Conservation (phyloP, 2,888 invertebrate species). For the Dione vanillae region DNA sequence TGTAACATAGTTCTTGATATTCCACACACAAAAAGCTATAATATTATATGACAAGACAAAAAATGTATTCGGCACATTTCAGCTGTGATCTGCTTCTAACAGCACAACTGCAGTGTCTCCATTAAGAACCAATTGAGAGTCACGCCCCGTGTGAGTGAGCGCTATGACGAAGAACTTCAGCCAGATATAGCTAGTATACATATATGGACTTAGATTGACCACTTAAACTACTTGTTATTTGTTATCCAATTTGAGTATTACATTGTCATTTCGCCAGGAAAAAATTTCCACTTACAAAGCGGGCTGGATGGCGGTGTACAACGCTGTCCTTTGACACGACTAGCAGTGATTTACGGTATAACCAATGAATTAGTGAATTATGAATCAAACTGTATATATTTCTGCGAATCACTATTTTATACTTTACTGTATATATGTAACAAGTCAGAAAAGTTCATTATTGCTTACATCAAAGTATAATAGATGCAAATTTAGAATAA, state of each 20-base stretch:
- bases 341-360: background rate
- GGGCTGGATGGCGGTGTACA: no score
- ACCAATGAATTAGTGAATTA: no score
- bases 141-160: background rate
- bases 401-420: no score
- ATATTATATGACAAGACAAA: background rate
- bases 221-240: slow-evolving; percentile 5
- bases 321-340: background rate
- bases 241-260: background rate
- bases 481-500: no score
- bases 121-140: slow-evolving; percentile 6
- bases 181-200: background rate
- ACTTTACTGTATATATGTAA: no score
- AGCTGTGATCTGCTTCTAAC: background rate
- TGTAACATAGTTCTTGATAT: no score
- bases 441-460: no score
- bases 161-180: background rate
- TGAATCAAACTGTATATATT: no score
- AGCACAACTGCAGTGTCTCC: background rate
- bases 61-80: background rate
- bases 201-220: background rate
- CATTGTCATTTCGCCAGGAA: background rate
- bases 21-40: no score
- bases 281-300: no score
- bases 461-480: no score